Base-by-base conservation (phyloP, 1,140 invertebrate species). In the Tetramorium simillimum region DNA sequence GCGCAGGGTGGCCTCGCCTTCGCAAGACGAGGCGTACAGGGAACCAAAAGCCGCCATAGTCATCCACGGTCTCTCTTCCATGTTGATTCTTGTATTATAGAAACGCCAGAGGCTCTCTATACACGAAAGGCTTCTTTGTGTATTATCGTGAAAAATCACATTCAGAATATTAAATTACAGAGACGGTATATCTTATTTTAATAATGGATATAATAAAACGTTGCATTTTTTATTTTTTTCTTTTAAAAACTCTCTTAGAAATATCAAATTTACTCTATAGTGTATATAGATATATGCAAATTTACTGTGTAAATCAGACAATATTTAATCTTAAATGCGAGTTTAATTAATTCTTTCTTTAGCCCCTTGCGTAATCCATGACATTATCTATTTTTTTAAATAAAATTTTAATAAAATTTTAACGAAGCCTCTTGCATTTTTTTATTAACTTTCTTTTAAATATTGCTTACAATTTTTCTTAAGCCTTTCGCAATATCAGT, bases 21-120 rank as follows among this genome's bases (percentile, higher is more conserved):
- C 16, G 33, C 43, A 62, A 84, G 62, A 76, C 43, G 70, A 76
- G 53, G 56, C 46, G 53, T 56, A 70, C 14, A 80, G 77, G 51
- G 60, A 69, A 67, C 40, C 77, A 33, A 51, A 76, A 62, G 73
- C 91, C 93, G 94, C 94, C 94, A 95, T 95, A 84, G 53, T 84
- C 73, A 91, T 94, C 93, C 92, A 91, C 92, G 93, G 75, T 33
- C 85, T 70, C 86, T 82, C 93, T 92, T 92, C 93, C 93, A 95
- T 94, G 93, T 93, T 94, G 93, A 94, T 94, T 95, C 93, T 94
- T 93, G 87, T 70, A 85, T 94, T 93, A 86, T 70, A 85, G 82
- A 70, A 73, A 58, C 58, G 81, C 43, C 21, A 72, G 62, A 70
- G 76, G 70, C 56, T 43, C 69, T 86, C 18, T 12, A 49, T 78